Percentiles rank a stretch among this genome's conserved stretches.
phyloP scores from a whole-genome alignment of 64 coral and sea anemone species.

The Acropora tenuis region DNA sequence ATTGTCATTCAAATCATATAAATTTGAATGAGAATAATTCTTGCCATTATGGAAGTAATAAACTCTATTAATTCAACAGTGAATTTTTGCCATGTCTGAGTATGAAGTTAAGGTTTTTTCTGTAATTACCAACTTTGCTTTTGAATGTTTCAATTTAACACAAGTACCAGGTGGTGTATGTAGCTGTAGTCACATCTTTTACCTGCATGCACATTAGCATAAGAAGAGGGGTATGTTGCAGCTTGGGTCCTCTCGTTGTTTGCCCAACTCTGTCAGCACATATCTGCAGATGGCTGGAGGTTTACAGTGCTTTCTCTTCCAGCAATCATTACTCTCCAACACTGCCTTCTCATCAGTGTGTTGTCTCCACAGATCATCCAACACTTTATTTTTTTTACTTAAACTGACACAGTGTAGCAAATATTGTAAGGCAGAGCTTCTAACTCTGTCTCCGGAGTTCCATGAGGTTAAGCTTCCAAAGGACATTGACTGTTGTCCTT shows the following conservation, averaged over 20 bases:
- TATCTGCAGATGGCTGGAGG: no score
- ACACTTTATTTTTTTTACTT: not conserved
- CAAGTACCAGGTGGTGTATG: no score
- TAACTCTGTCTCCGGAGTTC: not conserved
- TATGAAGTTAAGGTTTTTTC: not conserved
- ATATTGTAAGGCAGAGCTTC: conserved; percentile 5
- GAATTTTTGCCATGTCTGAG: not conserved
- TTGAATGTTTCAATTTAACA: no score
- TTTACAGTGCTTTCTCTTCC: no score
- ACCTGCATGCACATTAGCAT: not conserved
- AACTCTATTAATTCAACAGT: not conserved
- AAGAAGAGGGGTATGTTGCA: no score
- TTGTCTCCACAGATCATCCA: not conserved
- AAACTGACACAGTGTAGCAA: not conserved
- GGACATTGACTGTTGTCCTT: not conserved
- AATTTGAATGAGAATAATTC: no score
- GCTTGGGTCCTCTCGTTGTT: no score
- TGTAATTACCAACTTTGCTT: no score
- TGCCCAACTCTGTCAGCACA: no score
- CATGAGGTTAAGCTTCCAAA: not conserved
- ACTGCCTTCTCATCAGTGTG: conserved; percentile 27
- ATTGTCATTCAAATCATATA: no score
- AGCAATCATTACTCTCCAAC: conserved; percentile 29
- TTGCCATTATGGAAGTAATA: not conserved
- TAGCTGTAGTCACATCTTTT: not conserved